Evolutionary conservation across 2,888 invertebrate species (phyloP).

Genomic region (Ophion costatus): DNA sequence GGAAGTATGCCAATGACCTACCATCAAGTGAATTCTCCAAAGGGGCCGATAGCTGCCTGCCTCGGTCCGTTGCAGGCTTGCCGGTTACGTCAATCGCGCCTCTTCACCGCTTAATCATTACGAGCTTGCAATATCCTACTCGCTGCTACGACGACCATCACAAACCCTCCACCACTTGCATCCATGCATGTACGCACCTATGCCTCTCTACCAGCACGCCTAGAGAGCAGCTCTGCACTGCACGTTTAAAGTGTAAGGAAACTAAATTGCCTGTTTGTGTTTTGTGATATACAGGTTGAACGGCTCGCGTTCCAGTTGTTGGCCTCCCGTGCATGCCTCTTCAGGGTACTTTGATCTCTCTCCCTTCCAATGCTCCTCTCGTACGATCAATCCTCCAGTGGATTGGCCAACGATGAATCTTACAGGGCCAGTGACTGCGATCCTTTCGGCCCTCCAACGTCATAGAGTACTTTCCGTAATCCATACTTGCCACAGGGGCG

Average conservation of each 20-base stretch:
- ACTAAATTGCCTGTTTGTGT: conserved; percentile 20
- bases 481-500: conserved; percentile 38
- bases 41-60: conserved; percentile 39
- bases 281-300: not conserved
- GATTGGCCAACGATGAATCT: conserved; percentile 25
- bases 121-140: conserved; percentile 64
- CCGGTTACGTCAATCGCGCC: conserved; percentile 60
- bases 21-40: conserved; percentile 21
- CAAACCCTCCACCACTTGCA: conserved; percentile 5
- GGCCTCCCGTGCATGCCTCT: conserved; percentile 3
- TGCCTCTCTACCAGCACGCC: not conserved
- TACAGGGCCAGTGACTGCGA: conserved; percentile 31
- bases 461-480: conserved; percentile 44
- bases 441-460: not conserved
- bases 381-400: conserved; percentile 14
- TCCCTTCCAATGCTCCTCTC: not conserved
- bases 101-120: conserved; percentile 79
- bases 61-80: not conserved
- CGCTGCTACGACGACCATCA: conserved; percentile 41
- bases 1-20: conserved; percentile 27
- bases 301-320: conserved; percentile 8
- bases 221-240: not conserved
- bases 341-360: not conserved
- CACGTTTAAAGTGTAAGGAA: not conserved
- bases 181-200: conserved; percentile 2